phyloP scores from a whole-genome alignment of 2,797 vertebrate species.

The Syncerus caffer region DNA sequence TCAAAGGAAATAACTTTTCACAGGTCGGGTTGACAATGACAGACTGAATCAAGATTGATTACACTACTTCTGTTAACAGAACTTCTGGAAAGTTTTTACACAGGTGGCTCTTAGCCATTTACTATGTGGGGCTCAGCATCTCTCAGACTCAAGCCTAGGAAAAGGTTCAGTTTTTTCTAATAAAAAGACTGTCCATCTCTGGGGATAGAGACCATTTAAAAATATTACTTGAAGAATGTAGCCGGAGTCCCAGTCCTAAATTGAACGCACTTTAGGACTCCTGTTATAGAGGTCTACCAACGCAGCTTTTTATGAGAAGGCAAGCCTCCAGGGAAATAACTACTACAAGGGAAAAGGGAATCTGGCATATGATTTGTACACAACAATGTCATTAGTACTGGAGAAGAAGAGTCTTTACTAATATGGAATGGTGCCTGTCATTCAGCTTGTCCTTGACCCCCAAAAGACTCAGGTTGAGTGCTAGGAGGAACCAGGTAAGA shows the following conservation, averaged over 20 bases:
- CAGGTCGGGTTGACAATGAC: not conserved
- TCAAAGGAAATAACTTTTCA: not conserved
- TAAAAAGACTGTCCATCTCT: not conserved
- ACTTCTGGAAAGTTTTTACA: not conserved
- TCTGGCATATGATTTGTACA: not conserved
- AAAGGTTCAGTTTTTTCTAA: not conserved
- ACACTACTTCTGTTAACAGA: not conserved
- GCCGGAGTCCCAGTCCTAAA: not conserved
- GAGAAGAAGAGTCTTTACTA: not conserved
- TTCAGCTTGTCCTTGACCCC: not conserved
- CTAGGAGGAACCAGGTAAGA: not conserved
- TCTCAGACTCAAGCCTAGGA: not conserved
- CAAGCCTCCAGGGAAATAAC: not conserved
- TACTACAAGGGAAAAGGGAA: not conserved
- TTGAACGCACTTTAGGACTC: not conserved
- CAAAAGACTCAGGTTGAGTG: not conserved
- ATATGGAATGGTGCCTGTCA: not conserved
- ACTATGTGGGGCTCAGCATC: not conserved
- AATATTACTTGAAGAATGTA: not conserved
- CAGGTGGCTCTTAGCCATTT: not conserved
- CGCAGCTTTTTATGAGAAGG: constrained; percentile 1
- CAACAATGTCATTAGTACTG: not conserved
- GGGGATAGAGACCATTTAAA: not conserved
- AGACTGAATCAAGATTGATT: not conserved
- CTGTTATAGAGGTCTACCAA: not conserved